phyloP scores from a whole-genome alignment of 2,797 vertebrate species.

The Ambastaia sidthimunki region DNA sequence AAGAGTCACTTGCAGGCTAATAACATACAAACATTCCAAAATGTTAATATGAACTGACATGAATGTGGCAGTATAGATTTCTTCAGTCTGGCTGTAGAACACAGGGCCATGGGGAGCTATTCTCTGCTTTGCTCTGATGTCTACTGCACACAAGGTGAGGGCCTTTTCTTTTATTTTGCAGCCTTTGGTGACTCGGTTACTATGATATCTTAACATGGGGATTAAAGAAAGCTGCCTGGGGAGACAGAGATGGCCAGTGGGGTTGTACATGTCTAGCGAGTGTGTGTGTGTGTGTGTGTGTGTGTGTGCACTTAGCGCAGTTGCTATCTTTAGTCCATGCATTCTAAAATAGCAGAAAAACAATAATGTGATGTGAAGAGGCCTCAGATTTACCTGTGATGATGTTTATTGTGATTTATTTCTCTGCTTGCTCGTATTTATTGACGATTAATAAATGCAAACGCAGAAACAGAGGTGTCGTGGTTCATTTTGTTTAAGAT shows the following conservation, averaged over 20 bases:
- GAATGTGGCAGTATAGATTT: background rate
- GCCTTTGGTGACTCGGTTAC: conserved; percentile 81
- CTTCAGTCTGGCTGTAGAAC: conserved; percentile 27
- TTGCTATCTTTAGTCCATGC: conserved; percentile 82
- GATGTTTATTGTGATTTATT: conserved; percentile 91
- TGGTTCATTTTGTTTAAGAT: conserved; percentile 72
- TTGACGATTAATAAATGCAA: conserved; percentile 90
- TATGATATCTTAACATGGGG: conserved; percentile 66
- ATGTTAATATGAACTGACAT: background rate
- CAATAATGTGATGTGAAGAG: conserved; percentile 81
- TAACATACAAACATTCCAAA: background rate
- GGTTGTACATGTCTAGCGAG: conserved; percentile 71
- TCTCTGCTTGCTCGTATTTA: conserved; percentile 91
- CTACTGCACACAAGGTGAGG: conserved; percentile 66
- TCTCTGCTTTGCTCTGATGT: conserved; percentile 37
- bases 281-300: conserved; percentile 47
- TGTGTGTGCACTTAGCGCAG: conserved; percentile 68
- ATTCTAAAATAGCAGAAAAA: conserved; percentile 69
- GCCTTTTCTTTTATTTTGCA: conserved; percentile 87
- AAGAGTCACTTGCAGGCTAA: too few relatives aligned
- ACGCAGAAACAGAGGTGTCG: conserved; percentile 81
- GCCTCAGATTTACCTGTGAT: conserved; percentile 87
- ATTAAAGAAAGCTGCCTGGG: conserved; percentile 65
- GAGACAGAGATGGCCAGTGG: conserved; percentile 64
- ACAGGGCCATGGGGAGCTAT: background rate